Conservation (phyloP, 2,888 invertebrate genomes). For the Ochropleura plecta region DNA sequence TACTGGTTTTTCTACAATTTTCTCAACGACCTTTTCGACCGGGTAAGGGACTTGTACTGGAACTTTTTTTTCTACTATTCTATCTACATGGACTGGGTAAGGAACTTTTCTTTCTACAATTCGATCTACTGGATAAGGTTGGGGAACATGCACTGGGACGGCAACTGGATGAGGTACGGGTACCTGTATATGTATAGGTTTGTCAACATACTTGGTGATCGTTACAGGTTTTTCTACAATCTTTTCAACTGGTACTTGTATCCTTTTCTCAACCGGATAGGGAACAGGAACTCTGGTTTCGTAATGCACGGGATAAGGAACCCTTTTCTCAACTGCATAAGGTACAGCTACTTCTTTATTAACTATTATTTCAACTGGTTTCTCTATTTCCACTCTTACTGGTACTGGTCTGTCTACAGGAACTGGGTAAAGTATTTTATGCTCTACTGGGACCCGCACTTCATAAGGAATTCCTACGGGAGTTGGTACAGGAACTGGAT, state of each 20-base stretch:
- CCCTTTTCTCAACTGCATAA: constrained; percentile 88
- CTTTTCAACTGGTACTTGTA: constrained; percentile 86
- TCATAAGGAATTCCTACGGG: constrained; percentile 84
- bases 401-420: constrained; percentile 84
- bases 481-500: constrained; percentile 83
- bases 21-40: constrained; percentile 87
- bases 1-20: constrained; percentile 91
- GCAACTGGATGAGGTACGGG: constrained; percentile 83
- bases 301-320: constrained; percentile 85
- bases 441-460: constrained; percentile 81
- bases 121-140: constrained; percentile 88
- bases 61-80: constrained; percentile 87
- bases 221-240: constrained; percentile 90
- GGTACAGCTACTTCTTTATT: constrained; percentile 87
- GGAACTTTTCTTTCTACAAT: constrained; percentile 88
- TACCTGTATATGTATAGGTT: constrained; percentile 84
- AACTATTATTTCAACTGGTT: constrained; percentile 74
- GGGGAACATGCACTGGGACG: constrained; percentile 81
- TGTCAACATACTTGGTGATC: constrained; percentile 86
- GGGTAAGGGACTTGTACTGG: constrained; percentile 85
- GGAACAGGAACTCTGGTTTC: constrained; percentile 88
- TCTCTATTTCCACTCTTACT: constrained; percentile 86
- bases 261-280: constrained; percentile 84
- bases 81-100: constrained; percentile 84
- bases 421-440: constrained; percentile 80